Evolutionary conservation across 2,113 vertebrate genomes (phyloP), one percentile per base, ranked within the genome.

Genomic region (Thalassoma bifasciatum): DNA sequence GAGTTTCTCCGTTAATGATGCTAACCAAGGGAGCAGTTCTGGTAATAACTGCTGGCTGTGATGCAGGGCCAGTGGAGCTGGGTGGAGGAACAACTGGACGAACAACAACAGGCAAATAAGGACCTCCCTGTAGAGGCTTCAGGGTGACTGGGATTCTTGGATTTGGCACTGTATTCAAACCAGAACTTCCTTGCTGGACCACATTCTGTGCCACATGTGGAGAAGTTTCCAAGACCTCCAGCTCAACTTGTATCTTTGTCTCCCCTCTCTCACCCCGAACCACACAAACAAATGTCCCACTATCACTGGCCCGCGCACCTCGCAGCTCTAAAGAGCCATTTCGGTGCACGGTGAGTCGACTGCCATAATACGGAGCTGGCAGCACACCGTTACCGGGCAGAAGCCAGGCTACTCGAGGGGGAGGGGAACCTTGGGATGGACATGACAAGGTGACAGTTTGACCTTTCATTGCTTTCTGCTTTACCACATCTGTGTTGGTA

Each of bases 291-390:
- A 99, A 90, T 53, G 93, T 94, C 6, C 92, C 94, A 0, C 92
- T 88, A 0, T 99, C 97, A 0, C 91, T 95, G n/a, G 30, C 75
- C 1, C 93, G 84, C 49, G 95, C 84, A 0, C 66, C 89, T 22
- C 88, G 90, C 42, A 99, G 94, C 79, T 98, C 97, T 81, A 99
- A 65, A 0, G 97, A 95, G 2, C 97, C 97, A 0, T 99, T 98
- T 46, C 85, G 91, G 68, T 98, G 94, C 36, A 99, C 95, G 0
- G 92, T 95, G 34, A 97, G 90, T 42, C 98, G 93, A 69, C 90
- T 95, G 11, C 97, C 96, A 0, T 95, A 94, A 86, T 98, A 97
- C 0, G 97, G 97, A 16, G 96, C 95, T 0, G 96, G 95, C 30
- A 99, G 87, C 5, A 97, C 88, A 0, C 96, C 94, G 4, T 97